Conservation (phyloP, 2,113 vertebrate species). For the Limanda limanda region DNA sequence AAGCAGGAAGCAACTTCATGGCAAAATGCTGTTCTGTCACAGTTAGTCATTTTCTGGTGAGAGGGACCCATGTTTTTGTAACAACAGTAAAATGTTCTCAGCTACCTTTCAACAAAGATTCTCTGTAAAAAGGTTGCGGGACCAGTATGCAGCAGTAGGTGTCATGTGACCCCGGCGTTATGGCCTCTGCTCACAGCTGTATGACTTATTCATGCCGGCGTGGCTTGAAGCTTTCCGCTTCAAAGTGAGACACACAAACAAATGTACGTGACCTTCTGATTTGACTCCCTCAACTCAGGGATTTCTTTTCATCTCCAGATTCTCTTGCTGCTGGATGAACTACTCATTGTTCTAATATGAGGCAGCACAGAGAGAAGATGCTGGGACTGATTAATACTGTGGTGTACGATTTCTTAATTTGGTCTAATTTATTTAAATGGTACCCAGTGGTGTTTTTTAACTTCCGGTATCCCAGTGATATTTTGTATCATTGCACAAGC, state of each 20-base stretch:
- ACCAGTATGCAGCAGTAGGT: not conserved
- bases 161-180: slow-evolving; percentile 16
- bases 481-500: no score
- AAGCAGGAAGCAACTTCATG: no score
- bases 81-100: not conserved
- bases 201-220: slow-evolving; percentile 27
- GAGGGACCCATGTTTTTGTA: not conserved
- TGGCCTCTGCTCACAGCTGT: slow-evolving; percentile 36
- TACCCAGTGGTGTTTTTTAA: no score
- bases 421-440: not conserved
- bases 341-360: slow-evolving; percentile 17
- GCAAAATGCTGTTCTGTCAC: not conserved
- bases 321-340: slow-evolving; percentile 31
- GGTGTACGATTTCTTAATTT: not conserved
- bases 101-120: not conserved
- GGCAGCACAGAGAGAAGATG: not conserved
- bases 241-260: slow-evolving; percentile 52
- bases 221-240: slow-evolving; percentile 38
- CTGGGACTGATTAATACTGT: not conserved
- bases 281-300: slow-evolving; percentile 34
- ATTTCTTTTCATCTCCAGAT: slow-evolving; percentile 52
- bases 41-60: not conserved
- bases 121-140: not conserved
- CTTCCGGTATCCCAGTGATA: no score
- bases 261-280: slow-evolving; percentile 41